A percentile compares a stretch with the other conserved stretches of the same genome.
Conservation (phyloP, 1,140 invertebrate species). For the Araneus ventricosus region DNA sequence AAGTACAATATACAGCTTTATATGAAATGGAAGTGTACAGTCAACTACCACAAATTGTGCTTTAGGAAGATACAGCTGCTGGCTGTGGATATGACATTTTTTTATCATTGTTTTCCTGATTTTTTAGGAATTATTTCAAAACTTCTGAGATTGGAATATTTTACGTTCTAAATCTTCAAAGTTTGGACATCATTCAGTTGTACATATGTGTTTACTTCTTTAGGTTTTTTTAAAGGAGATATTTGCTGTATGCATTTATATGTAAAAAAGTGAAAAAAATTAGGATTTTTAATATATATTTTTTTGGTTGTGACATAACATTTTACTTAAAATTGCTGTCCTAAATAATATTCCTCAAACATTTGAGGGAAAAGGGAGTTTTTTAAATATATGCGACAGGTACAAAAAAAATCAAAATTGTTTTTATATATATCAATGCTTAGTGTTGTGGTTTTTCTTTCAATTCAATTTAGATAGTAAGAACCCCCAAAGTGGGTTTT, state of each 20-base stretch:
- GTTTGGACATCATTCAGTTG: conserved; percentile 5
- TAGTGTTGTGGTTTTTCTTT: too few species aligned
- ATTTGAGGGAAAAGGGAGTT: not conserved
- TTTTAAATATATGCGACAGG: not conserved
- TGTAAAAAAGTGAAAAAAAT: conserved; percentile 50
- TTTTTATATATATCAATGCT: not conserved
- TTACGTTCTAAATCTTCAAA: conserved; percentile 46
- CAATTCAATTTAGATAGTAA: too few species aligned
- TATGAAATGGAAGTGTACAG: not conserved
- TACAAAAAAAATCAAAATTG: not conserved
- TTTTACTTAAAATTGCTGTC: conserved; percentile 30
- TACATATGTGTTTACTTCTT: conserved; percentile 58
- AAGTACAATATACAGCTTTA: conserved; percentile 27
- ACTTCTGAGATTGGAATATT: conserved; percentile 30
- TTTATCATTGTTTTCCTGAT: conserved; percentile 54
- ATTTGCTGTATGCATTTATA: conserved; percentile 38
- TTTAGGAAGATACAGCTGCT: conserved; percentile 12
- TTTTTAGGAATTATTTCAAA: conserved; percentile 56
- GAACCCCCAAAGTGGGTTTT: too few species aligned
- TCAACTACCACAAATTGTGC: conserved; percentile 24
- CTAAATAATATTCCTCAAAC: not conserved
- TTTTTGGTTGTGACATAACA: conserved; percentile 31
- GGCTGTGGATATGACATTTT: not conserved
- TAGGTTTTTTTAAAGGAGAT: conserved; percentile 56
- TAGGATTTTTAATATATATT: conserved; percentile 54